Evolutionary conservation across 2,797 vertebrate species (phyloP), one percentile per base, ranked within the genome.

Genomic region (Dendrocincla fuliginosa): DNA sequence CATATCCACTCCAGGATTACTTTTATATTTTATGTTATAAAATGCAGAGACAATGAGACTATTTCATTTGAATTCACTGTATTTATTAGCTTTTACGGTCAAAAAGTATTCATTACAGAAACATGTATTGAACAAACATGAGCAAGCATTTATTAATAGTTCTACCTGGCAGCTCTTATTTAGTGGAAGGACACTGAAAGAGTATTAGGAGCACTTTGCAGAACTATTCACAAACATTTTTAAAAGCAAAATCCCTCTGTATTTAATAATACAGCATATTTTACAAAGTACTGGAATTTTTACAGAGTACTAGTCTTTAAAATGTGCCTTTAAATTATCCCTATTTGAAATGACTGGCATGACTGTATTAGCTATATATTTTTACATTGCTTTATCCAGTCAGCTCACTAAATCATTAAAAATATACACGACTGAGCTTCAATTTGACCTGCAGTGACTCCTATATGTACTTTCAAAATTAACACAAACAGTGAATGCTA

Each of bases 401-500:
- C 92, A 92, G 68, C 9, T 70, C 46, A 53, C 68, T 76, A 78
- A 89, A 91, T 88, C 59, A 81, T 86, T 94, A 83, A 89, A 89
- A 89, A 88, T 47, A 81, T 23, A 83, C 53, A 82, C 16, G 18
- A 84, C 69, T 74, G 53, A 96, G 63, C 88, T 92, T 92, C 86
- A 67, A 49, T 73, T 77, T 97, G 96, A 97, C 96, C 95, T 84
- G 56, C 83, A 84, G 49, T 75, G 89, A 81, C 95, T 96, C 65
- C 18, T 89, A 8, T 60, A 94, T 76, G 91, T 90, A 91, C 68
- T 92, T 71, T 92, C 61, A 94, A 97, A 96, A 97, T 96, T 95
- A 96, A 87, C 91, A 96, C 47, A 56, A 61, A 78, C 60, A 85
- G 68, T 57, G 90, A 78, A 92, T 46, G 82, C 89, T 90, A 84